Percentiles rank a stretch among this genome's conserved stretches.
Conservation (phyloP, 2,113 vertebrate genomes). For the cat (Felis catus) region F.catus_Fca126_mat1.0 CM031412.1:182546001-182546500, state of each 20-base stretch:
- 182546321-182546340: not conserved
- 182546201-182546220: not conserved
- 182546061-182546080: not conserved
- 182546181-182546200: not conserved
- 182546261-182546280: not conserved
- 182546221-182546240: not conserved
- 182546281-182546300: not conserved
- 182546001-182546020: not conserved
- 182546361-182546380: not conserved
- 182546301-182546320: not conserved
- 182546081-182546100: not conserved
- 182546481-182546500: fast-evolving
- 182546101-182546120: not conserved
- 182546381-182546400: not conserved
- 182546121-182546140: not conserved
- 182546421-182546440: not conserved
- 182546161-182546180: no score
- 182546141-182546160: not conserved
- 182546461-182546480: not conserved
- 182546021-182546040: not conserved
- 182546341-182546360: not conserved
- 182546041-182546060: not conserved
- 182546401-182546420: not conserved
- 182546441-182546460: not conserved
- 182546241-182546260: not conserved